phyloP scores from a whole-genome alignment of 2,888 invertebrate genomes.

The Clusia tigrina region DNA sequence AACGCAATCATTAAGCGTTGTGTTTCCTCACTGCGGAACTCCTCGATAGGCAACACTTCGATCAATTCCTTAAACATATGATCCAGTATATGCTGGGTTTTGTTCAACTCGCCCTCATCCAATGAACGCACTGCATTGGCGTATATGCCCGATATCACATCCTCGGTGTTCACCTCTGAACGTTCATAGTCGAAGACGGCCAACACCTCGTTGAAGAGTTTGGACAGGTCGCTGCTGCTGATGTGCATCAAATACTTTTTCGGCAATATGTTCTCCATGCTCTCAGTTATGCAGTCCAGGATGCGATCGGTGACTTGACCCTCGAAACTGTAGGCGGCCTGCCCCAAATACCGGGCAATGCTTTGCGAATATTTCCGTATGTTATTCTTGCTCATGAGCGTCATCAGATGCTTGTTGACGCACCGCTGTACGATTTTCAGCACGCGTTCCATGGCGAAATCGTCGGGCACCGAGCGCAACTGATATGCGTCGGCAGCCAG shows the following conservation, averaged over 20 bases:
- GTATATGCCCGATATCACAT: conserved; percentile 53
- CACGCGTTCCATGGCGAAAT: conserved; percentile 56
- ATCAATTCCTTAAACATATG: conserved; percentile 53
- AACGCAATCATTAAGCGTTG: conserved; percentile 46
- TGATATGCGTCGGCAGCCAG: conserved; percentile 50
- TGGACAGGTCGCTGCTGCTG: conserved; percentile 49
- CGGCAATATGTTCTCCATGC: conserved; percentile 55
- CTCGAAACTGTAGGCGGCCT: conserved; percentile 59
- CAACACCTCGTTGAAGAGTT: conserved; percentile 56
- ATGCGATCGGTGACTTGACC: conserved; percentile 56
- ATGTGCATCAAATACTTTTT: conserved; percentile 57
- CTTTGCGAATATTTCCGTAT: conserved; percentile 55
- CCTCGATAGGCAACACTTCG: conserved; percentile 56
- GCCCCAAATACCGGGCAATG: conserved; percentile 56
- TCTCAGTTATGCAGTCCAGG: conserved; percentile 54
- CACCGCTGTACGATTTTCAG: conserved; percentile 57
- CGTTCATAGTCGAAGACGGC: conserved; percentile 54
- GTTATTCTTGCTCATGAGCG: conserved; percentile 47
- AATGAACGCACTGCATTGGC: conserved; percentile 50
- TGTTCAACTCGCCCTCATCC: conserved; percentile 45
- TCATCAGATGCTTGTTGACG: conserved; percentile 48
- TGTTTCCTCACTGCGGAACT: conserved; percentile 51
- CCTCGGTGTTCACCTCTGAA: conserved; percentile 54
- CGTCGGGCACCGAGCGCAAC: conserved; percentile 52
- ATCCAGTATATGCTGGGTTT: conserved; percentile 50